Evolutionary conservation across 2,797 vertebrate species (phyloP).

Genomic region (Danio kyathit): DNA sequence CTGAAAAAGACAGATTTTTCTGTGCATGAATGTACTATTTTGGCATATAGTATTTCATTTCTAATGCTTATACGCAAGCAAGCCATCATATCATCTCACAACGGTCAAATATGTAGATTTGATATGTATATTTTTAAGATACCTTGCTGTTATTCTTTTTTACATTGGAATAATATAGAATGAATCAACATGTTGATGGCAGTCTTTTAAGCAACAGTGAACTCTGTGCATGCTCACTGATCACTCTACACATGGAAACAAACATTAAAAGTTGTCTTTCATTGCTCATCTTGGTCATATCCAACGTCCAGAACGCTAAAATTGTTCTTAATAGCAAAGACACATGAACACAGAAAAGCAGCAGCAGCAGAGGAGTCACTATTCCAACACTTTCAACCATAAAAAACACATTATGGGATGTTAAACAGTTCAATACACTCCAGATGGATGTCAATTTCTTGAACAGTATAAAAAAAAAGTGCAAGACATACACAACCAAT

Average conservation of each 20-base stretch:
- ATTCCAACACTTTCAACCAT: slow-evolving; percentile 7
- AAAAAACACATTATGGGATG: slow-evolving; percentile 30
- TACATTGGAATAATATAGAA: slow-evolving; percentile 1
- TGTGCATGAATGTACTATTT: slow-evolving; percentile 2
- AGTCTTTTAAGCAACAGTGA: not conserved
- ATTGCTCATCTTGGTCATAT: not conserved
- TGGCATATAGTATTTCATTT: not conserved
- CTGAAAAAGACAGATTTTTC: not conserved
- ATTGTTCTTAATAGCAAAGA: slow-evolving; percentile 20
- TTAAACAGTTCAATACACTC: not conserved
- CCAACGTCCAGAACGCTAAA: not conserved
- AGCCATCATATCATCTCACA: not conserved
- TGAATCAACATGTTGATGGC: slow-evolving; percentile 1
- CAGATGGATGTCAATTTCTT: not conserved
- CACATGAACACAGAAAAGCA: slow-evolving; percentile 9
- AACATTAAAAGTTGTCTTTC: slow-evolving; percentile 20
- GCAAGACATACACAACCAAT: not conserved
- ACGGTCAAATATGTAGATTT: not conserved
- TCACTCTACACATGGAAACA: slow-evolving; percentile 2
- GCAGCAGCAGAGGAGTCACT: slow-evolving; percentile 2
- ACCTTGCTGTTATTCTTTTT: not conserved
- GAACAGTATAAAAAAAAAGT: slow-evolving; percentile 34
- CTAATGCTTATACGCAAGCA: not conserved
- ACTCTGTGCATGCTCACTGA: slow-evolving; percentile 4
- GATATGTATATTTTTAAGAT: not conserved